Evolutionary conservation across 2,797 vertebrate genomes (phyloP).

Genomic region (Chromobotia macracanthus): DNA sequence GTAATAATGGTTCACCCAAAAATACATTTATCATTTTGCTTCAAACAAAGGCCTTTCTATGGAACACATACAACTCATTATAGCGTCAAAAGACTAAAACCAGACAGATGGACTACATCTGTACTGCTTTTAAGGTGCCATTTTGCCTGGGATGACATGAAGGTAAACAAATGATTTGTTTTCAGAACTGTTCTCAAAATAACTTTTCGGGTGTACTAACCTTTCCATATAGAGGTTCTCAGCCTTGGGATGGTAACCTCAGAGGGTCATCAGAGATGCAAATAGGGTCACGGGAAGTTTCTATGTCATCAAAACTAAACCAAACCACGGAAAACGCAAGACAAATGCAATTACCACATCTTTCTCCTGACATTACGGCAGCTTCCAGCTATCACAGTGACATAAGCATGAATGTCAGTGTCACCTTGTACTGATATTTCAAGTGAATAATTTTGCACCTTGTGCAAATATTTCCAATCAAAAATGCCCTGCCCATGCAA

Average conservation of each 20-base stretch:
- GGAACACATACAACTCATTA: background rate
- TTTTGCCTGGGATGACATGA: background rate
- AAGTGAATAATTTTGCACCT: no score
- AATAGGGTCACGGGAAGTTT: no score
- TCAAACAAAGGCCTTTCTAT: background rate
- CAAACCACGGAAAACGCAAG: background rate
- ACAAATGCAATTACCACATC: background rate
- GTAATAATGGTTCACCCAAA: no score
- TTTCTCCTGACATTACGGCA: background rate
- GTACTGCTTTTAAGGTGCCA: background rate
- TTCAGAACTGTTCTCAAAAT: background rate
- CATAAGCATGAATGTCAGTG: constrained; percentile 19
- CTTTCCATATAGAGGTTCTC: background rate
- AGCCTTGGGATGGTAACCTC: background rate
- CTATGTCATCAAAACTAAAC: background rate
- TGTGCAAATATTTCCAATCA: constrained; percentile 7
- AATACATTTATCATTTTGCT: background rate
- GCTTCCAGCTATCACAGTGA: constrained; percentile 11
- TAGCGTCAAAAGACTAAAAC: no score
- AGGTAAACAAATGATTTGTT: background rate
- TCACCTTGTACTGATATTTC: background rate
- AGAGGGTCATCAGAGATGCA: background rate
- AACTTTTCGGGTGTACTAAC: background rate
- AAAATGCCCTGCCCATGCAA: no score
- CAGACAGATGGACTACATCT: background rate